Base-by-base conservation (phyloP, 2,888 invertebrate species). In the Agelastica alni region DNA sequence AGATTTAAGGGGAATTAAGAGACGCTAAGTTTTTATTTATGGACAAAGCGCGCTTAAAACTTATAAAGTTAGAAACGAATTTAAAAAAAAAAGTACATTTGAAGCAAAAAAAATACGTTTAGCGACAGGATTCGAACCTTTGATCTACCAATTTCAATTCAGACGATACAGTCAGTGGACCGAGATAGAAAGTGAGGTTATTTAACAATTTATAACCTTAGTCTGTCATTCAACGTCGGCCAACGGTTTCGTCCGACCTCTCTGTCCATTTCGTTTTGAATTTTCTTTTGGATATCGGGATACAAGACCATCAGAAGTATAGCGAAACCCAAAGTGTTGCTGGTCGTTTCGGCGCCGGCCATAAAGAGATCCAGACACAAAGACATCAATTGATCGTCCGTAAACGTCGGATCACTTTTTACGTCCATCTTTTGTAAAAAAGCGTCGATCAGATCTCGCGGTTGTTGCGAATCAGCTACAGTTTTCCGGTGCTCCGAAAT, bases 281-380 rank as follows among this genome's bases (percentile, higher is more conserved):
- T 72, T 53, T 78, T 77, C 28, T 70, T 74, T 63, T 85, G 84
- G 28, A 86, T 79, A 1, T 82, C 77, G 0, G 81, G 79, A 66
- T 85, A 77, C 36, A 81, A 72, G 0, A 84, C 77, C 58, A 87
- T 75, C 60, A 84, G 80, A 2, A 86, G 75, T 1, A 87, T 73
- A 49, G 83, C 78, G 65, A 83, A 85, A 1, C 81, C 80, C 6
- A 85, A 75, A 0, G 85, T 84, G 66, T 85, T 86, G 59, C 83
- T 83, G 0, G 86, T 87, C 0, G 88, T 88, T 72, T 88, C 87
- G 43, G 84, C 81, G 1, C 88, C 88, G 4, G 86, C 88, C 76
- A 87, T 82, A 17, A 88, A 81, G 51, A 88, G 74, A 65, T 88
- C 88, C 64, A 86, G 69, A 64, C 86, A 86, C 1, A 86, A 31